phyloP scores from a whole-genome alignment of 2,888 invertebrate species.

The Auanema freiburgensis region DNA sequence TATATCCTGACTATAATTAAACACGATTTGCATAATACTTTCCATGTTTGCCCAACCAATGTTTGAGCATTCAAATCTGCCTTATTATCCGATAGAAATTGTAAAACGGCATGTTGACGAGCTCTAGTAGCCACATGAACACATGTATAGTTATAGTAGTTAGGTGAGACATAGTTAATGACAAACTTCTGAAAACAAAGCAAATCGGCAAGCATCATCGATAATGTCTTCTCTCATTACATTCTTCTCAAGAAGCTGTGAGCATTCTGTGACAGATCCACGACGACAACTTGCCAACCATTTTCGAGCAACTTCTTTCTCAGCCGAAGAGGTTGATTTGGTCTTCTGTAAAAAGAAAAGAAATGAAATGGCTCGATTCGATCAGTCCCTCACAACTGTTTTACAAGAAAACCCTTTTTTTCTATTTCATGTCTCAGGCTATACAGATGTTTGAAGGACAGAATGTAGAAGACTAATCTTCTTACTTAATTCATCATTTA shows the following conservation, averaged over 20 bases:
- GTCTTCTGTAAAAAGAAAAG: no score
- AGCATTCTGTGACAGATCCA: background rate
- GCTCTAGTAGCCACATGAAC: conserved; percentile 12
- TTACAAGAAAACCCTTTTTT: no score
- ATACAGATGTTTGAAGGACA: no score
- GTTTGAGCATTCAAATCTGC: conserved; percentile 17
- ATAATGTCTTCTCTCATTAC: background rate
- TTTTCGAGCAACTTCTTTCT: background rate
- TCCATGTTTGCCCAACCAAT: conserved; percentile 3
- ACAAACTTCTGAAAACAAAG: conserved; percentile 8
- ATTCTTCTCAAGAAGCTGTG: background rate
- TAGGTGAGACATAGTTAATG: conserved; percentile 9
- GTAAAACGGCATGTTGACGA: conserved; percentile 6
- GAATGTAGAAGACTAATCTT: no score
- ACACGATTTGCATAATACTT: background rate
- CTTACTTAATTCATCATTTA: no score
- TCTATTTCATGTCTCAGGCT: no score
- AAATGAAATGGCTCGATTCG: no score
- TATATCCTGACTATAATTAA: conserved; percentile 12
- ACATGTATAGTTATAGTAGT: conserved; percentile 7
- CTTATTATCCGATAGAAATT: background rate
- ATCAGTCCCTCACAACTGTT: no score
- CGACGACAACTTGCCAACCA: background rate
- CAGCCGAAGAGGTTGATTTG: background rate
- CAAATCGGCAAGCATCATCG: background rate